Evolutionary conservation across 2,888 invertebrate genomes (phyloP), one percentile per base, ranked within the genome.

Genomic region (Eupithecia subumbrata): DNA sequence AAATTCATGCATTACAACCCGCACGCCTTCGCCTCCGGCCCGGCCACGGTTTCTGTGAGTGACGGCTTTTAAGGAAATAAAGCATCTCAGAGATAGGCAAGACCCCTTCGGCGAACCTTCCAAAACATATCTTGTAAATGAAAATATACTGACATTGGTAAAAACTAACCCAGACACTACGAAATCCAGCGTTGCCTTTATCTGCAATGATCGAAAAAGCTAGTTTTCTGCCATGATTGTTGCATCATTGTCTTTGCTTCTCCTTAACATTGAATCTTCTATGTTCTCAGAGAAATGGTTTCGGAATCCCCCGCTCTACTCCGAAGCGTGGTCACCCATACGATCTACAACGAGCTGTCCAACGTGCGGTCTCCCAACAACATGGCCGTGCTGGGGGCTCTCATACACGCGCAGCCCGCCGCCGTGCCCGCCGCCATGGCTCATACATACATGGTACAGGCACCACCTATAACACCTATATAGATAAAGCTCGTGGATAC

Each of bases 301-400:
- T 96, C 96, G 18, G 96, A 98, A 72, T 97, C 98, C 86, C 96
- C 97, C 0, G 97, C 98, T 37, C 98, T 99, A 86, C 92, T 99
- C 73, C 96, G 97, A 76, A 97, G 98, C 48, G 96, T 98, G 78
- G 94, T 99, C 82, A 98, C 98, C 83, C 97, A 98, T 87, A 98
- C 98, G 0, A 97, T 99, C 76, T 98, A 98, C 95, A 99, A 99
- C 92, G 99, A 99, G 94, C 93, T 99, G 81, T 98, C 99, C 0
- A 97, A 97, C 86, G 97, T 97, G 43, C 96, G 99, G 76, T 98
- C 99, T 92, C 98, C 98, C 0, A 99, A 99, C 95, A 99, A 99
- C 92, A 98, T 99, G 97, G 96, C 98, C 16, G 97, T 99, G 90
- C 95, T 99, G 22, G 97, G 97, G 3, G 97, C 98, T 14, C 97